A percentile compares a stretch with the other conserved stretches of the same genome.
These are phyloP conservation scores for Tridacna gigas DNA, from an alignment of 2,888 invertebrate species.

Conservation along the genomic window DNA sequence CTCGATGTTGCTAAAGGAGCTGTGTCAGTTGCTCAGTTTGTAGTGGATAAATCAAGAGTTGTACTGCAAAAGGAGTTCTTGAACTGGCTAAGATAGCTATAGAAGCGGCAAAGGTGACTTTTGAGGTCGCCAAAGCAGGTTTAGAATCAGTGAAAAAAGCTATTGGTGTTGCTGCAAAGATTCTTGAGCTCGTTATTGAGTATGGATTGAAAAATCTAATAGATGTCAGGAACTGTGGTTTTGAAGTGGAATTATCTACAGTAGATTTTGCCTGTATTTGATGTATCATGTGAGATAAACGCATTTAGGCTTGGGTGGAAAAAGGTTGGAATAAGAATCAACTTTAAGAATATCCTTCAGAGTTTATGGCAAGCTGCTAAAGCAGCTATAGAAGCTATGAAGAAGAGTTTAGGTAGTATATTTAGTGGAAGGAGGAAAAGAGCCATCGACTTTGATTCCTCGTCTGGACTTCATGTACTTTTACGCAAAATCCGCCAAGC, in stretches of 20 bases:
- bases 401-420: background rate
- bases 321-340: slow-evolving; percentile 28
- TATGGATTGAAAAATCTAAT: slow-evolving; percentile 41
- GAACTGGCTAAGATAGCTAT: slow-evolving; percentile 44
- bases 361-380: slow-evolving; percentile 45
- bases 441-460: slow-evolving; percentile 16
- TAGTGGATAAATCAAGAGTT: slow-evolving; percentile 60
- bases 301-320: slow-evolving; percentile 50
- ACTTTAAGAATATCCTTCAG: slow-evolving; percentile 40
- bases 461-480: slow-evolving; percentile 20
- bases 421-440: slow-evolving; percentile 18
- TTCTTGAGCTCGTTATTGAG: slow-evolving; percentile 42
- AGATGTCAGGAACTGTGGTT: slow-evolving; percentile 58
- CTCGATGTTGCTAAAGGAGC: slow-evolving; percentile 56
- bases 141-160: slow-evolving; percentile 47
- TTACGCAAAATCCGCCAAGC: slow-evolving; percentile 29
- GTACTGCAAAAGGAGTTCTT: slow-evolving; percentile 46
- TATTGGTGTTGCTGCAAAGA: slow-evolving; percentile 27
- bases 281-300: slow-evolving; percentile 56
- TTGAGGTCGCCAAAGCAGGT: slow-evolving; percentile 44
- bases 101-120: slow-evolving; percentile 31
- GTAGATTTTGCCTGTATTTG: slow-evolving; percentile 40
- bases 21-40: slow-evolving; percentile 51
- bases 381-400: slow-evolving; percentile 33
- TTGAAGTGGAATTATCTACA: slow-evolving; percentile 46